Evolutionary conservation across 53 echinoderm and acorn worm genomes (phyloP).

Genomic region (Hippasteria phrygiana): DNA sequence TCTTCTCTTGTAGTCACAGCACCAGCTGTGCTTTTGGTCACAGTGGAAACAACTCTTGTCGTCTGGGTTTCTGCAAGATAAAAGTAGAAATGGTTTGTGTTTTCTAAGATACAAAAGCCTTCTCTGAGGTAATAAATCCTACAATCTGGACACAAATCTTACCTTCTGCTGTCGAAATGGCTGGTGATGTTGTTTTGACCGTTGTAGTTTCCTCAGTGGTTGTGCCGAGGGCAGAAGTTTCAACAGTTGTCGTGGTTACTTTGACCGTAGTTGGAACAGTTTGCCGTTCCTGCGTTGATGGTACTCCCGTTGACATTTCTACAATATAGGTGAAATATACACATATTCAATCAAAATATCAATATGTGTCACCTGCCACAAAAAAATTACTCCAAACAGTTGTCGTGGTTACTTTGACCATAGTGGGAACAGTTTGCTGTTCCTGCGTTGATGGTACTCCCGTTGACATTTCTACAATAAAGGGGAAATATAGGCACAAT

Average conservation of each 20-base stretch:
- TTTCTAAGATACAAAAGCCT: background rate
- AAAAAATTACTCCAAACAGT: background rate
- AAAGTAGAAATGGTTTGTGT: background rate
- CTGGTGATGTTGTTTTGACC: slow-evolving; percentile 8
- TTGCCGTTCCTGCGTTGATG: background rate
- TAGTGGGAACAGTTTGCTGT: background rate
- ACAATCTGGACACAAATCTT: background rate
- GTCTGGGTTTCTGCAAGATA: background rate
- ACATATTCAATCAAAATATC: background rate
- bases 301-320: slow-evolving; percentile 1
- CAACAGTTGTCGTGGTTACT: slow-evolving; percentile 13
- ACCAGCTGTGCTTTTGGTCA: slow-evolving; percentile 19
- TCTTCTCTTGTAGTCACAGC: background rate
- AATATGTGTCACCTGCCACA: background rate
- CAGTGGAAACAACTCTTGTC: slow-evolving; percentile 4
- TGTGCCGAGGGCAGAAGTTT: slow-evolving; percentile 1
- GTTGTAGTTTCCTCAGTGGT: slow-evolving; percentile 21
- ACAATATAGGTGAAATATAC: background rate
- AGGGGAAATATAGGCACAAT: background rate
- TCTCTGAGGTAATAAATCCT: background rate
- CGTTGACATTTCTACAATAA: background rate
- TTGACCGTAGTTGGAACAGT: slow-evolving; percentile 13
- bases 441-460: background rate
- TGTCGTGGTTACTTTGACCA: background rate
- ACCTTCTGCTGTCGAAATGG: background rate